Base-by-base conservation (phyloP, 1,140 invertebrate genomes). In the Drusus annulatus region DNA sequence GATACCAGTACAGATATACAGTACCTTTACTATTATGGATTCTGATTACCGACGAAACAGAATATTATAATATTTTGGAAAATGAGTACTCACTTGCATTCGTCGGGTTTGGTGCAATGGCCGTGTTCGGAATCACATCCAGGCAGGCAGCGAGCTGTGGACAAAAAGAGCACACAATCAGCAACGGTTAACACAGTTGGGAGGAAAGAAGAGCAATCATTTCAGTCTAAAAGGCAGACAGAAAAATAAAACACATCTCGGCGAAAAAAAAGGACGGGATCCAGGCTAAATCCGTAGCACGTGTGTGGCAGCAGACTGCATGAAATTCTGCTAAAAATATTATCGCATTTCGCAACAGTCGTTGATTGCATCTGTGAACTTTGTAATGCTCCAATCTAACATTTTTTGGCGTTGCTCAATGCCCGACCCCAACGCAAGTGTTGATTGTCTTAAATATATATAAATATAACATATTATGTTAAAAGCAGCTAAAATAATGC, bases 121-220 rank as follows among this genome's bases (percentile, higher is more conserved):
- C 98, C 98, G 90, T 98, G 96, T 85, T 94, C 91, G 73, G 92
- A 89, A 89, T 97, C 93, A 91, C 98, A 99, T 86, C 97, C 97
- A 86, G 95, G 93, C 86, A 94, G 90, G 91, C 98, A 99, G 86
- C 95, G 94, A 86, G 96, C 96, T 98, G 93, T 79, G 73, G 78
- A 83, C 79, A 86, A 96, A 95, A 90, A 90, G 92, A 90, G 91
- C 89, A 90, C 86, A 86, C 86, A 88, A 89, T 86, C 86, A 84
- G 84, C 84, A 85, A 85, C 87, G 84, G 84, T 84, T 85, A 85
- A 81, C 84, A 83, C 84, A 87, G 82, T 87, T 85, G 51, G 68
- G 54, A 58, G 88, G 88, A 88, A 88, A 88, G 84, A 81, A 78
- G 85, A 87, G 89, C 51, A 56, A 45, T 13, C 10, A 71, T 65